Evolutionary conservation across 1,140 invertebrate species (phyloP).

Genomic region (Zaprionus taronus): DNA sequence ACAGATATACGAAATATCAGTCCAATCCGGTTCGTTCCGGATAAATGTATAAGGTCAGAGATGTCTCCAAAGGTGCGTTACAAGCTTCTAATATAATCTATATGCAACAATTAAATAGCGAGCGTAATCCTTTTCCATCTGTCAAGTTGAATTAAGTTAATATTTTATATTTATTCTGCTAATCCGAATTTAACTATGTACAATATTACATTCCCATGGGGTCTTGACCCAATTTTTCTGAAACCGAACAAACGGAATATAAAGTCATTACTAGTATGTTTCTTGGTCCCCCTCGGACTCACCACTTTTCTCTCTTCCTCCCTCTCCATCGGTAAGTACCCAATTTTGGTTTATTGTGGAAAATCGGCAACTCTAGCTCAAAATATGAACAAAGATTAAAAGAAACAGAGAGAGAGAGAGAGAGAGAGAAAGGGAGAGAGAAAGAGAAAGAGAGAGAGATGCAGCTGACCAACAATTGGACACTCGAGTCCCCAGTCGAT

Average conservation of each 20-base stretch:
- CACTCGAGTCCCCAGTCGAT: constrained; percentile 6
- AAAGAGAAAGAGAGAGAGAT: neutral
- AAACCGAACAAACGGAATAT: neutral
- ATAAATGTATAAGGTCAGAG: too few species aligned
- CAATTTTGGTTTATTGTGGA: neutral
- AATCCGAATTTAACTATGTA: neutral
- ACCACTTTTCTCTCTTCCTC: neutral
- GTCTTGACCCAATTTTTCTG: neutral
- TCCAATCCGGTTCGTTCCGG: too few species aligned
- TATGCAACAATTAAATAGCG: too few species aligned
- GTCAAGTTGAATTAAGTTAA: too few species aligned
- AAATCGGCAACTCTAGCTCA: neutral
- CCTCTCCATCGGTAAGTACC: neutral
- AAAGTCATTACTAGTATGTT: neutral
- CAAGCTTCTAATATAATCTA: too few species aligned
- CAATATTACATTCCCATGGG: neutral
- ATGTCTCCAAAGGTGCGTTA: too few species aligned
- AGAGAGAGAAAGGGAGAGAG: neutral
- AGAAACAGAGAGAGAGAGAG: neutral
- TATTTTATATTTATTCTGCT: too few species aligned
- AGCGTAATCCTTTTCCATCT: too few species aligned
- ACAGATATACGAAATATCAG: too few species aligned
- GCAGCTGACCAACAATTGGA: constrained; percentile 12
- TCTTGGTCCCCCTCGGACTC: neutral
- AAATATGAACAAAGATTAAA: neutral